Evolutionary conservation across 1,140 invertebrate species (phyloP), one percentile per base, ranked within the genome.

Genomic region (Micrasema longulum): DNA sequence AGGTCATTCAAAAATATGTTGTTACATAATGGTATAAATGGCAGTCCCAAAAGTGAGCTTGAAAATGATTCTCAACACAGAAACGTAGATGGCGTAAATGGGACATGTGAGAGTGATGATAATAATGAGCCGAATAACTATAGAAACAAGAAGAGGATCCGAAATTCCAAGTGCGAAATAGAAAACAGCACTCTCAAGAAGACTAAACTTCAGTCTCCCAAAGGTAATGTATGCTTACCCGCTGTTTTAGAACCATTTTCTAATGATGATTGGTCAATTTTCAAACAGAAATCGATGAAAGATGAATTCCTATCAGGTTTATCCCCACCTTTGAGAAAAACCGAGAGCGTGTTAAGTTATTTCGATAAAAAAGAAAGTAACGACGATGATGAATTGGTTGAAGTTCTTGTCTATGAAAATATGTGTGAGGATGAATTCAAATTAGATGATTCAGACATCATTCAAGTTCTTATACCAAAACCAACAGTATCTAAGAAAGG

Each of bases 281-380:
- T 45, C 6, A 45, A 45, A 14, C 43, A 45, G 43, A 45, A 3
- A 14, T 45, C 43, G n/a, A n/a, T n/a, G n/a, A n/a, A n/a, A n/a
- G 71, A 70, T 5, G 78, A 79, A 31, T 82, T 83, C 57, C 65
- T 82, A 0, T 36, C 76, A 0, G 81, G 80, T 52, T 75, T 88
- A 14, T 86, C 84, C 2, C 87, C 87, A 55, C 87, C 87, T 26
- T 78, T 87, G 7, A 87, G 82, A 74, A 88, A 88, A 75, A 85
- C 84, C 20, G 86, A 87, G 77, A 87, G 86, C 69, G 81, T 88
- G 75, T 74, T 88, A n/a, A 82, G 83, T 65, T 88, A 88, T 78
- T 88, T 88, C 77, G 78, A 83, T 66, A 83, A 82, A 78, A 48
- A 82, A 78, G 74, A 79, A 36, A 83, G 81, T 75, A 75, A 50